Evolutionary conservation across 2,888 invertebrate species (phyloP), one percentile per base, ranked within the genome.

Genomic region (Timema podura): DNA sequence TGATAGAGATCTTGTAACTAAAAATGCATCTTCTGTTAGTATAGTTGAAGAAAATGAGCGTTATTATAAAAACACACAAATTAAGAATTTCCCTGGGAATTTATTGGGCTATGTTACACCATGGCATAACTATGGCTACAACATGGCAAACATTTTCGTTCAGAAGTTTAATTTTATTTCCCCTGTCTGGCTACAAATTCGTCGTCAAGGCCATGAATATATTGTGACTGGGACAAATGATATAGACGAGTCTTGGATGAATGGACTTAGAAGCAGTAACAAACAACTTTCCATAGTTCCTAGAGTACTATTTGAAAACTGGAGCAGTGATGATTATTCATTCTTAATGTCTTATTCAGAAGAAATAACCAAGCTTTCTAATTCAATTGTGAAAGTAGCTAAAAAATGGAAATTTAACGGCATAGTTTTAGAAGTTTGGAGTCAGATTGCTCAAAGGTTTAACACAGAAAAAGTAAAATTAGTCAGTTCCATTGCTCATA

Each of bases 91-190:
- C 77, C 84, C 87, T 73, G 90, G 90, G 65, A 84, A 89, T n/a
- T 89, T 92, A 15, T 82, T 97, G 73, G 97, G 93, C 70, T 97
- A 93, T 81, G 92, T 96, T 64, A 97, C 97, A 64, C 96, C 96
- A 71, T 98, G 98, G 98, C 97, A 98, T 79, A 90, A 86, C 74
- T 93, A 92, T 82, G 98, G 98, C 0, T 95, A 96, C 81, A 93
- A 96, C 81, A 87, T 96, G 66, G 94, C 96, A 0, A 96, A 96
- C 82, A 87, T 85, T 69, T 96, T 96, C 85, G 91, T 89, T 10
- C 87, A 89, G 61, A 98, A 98, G 81, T 93, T 98, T 76, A 90
- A 92, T 67, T 91, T 92, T 77, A 88, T 98, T 45, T 94, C 96
- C 0, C 98, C 98, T 0, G 97, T 97, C 0, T 98, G 98, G 98